These are phyloP conservation scores for Aphelocoma coerulescens DNA, from an alignment of 2,113 vertebrate genomes.

Conservation along the genomic window DNA sequence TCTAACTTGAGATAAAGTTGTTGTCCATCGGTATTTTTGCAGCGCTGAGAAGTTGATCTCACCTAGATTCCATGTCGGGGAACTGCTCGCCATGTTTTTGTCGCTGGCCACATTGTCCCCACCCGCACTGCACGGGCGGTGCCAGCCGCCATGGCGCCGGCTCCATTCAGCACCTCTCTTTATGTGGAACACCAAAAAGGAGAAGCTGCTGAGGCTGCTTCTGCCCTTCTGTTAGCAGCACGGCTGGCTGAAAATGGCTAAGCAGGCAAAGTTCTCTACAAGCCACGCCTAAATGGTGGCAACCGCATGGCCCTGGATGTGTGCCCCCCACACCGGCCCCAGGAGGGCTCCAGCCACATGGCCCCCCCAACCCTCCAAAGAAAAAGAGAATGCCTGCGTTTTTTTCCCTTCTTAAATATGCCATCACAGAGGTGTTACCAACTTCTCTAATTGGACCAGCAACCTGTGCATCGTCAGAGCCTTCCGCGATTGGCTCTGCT, in stretches of 20 bases:
- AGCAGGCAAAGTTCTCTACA: background rate
- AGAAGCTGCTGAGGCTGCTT: background rate
- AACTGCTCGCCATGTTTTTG: background rate
- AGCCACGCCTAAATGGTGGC: background rate
- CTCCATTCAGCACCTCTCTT: background rate
- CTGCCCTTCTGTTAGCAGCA: background rate
- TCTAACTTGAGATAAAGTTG: background rate
- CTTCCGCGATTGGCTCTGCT: background rate
- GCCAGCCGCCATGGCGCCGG: accelerated
- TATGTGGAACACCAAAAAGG: background rate
- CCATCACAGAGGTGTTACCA: background rate
- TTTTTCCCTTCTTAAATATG: background rate
- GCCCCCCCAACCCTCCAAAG: background rate
- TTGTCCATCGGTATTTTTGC: background rate
- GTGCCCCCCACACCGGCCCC: background rate
- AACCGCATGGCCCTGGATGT: background rate
- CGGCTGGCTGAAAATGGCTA: background rate
- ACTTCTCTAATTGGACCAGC: background rate
- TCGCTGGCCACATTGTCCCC: background rate
- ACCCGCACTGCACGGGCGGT: accelerated
- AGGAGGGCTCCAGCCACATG: accelerated
- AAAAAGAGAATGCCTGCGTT: accelerated
- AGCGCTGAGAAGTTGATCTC: background rate
- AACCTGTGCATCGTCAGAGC: background rate
- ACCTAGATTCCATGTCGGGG: background rate